phyloP scores from a whole-genome alignment of 2,888 invertebrate genomes.

The Scotopteryx bipunctaria region DNA sequence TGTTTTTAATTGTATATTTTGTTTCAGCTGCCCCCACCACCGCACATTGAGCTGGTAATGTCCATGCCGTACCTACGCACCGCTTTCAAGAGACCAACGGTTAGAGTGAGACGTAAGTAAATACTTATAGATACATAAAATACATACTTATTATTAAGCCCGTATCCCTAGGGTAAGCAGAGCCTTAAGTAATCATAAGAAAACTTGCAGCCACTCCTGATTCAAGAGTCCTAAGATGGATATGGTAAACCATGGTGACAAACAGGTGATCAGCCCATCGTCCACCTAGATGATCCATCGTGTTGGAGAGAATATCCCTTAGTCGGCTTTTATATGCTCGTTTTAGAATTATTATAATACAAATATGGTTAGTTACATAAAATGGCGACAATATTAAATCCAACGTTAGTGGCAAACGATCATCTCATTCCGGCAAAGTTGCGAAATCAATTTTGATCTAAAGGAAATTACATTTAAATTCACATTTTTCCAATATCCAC shows the following conservation, averaged over 20 bases:
- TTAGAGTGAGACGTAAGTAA: slow-evolving; percentile 85
- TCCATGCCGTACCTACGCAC: slow-evolving; percentile 87
- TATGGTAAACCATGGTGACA: too few species aligned
- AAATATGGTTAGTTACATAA: background rate
- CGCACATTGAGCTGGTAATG: slow-evolving; percentile 88
- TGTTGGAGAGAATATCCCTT: too few species aligned
- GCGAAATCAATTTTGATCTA: slow-evolving; percentile 29
- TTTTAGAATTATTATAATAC: too few species aligned
- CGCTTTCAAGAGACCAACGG: slow-evolving; percentile 84
- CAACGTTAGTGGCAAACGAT: slow-evolving; percentile 7
- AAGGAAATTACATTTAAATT: slow-evolving; percentile 37
- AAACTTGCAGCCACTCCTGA: too few species aligned
- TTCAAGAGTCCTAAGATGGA: too few species aligned
- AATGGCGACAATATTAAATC: slow-evolving; percentile 5
- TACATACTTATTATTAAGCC: too few species aligned
- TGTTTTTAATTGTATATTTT: background rate
- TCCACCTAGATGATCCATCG: too few species aligned
- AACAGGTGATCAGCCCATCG: too few species aligned
- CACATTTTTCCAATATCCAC: slow-evolving; percentile 34
- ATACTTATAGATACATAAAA: too few species aligned
- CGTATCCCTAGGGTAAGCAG: too few species aligned
- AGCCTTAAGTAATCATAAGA: too few species aligned
- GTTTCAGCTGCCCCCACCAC: slow-evolving; percentile 87
- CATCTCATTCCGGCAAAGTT: slow-evolving; percentile 11
- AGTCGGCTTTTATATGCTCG: too few species aligned